A percentile compares a stretch with the other conserved stretches of the same genome.
phyloP scores from a whole-genome alignment of 2,797 vertebrate genomes.

The Rhynchotus rufescens region DNA sequence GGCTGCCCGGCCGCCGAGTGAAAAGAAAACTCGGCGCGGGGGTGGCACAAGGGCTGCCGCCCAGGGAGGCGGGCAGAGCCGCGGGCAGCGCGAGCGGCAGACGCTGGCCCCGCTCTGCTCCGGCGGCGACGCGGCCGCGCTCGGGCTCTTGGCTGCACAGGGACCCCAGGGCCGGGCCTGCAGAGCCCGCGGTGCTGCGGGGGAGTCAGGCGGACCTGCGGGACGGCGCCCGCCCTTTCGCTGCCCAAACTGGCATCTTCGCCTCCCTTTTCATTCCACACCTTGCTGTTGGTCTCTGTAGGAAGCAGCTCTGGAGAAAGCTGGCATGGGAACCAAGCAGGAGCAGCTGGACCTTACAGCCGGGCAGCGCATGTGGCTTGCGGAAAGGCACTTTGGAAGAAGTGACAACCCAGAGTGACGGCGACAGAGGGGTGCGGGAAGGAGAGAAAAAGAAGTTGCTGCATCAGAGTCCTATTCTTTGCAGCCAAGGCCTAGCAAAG shows the following conservation, averaged over 20 bases:
- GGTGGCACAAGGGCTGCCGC: not conserved
- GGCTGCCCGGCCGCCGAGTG: slow-evolving; percentile 1
- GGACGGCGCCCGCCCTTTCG: no score
- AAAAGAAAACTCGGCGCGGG: slow-evolving; percentile 53
- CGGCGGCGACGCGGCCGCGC: no score
- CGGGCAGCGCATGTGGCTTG: not conserved
- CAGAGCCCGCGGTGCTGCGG: no score
- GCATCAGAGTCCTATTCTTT: not conserved
- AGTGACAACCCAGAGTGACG: not conserved
- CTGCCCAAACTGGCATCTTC: not conserved
- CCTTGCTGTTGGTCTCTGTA: not conserved
- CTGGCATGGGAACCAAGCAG: not conserved
- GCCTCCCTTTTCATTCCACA: not conserved
- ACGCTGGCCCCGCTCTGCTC: no score
- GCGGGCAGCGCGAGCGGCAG: no score
- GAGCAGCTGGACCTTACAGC: not conserved
- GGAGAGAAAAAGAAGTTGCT: not conserved
- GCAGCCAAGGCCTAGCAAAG: not conserved
- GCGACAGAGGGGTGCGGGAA: not conserved
- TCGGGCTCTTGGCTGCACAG: no score
- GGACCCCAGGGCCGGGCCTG: no score
- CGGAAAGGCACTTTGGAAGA: not conserved
- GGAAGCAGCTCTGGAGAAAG: not conserved
- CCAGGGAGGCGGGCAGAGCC: not conserved
- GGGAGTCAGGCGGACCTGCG: no score